Base-by-base conservation (phyloP, 2,113 vertebrate genomes). In the Megaceryle torquata region DNA sequence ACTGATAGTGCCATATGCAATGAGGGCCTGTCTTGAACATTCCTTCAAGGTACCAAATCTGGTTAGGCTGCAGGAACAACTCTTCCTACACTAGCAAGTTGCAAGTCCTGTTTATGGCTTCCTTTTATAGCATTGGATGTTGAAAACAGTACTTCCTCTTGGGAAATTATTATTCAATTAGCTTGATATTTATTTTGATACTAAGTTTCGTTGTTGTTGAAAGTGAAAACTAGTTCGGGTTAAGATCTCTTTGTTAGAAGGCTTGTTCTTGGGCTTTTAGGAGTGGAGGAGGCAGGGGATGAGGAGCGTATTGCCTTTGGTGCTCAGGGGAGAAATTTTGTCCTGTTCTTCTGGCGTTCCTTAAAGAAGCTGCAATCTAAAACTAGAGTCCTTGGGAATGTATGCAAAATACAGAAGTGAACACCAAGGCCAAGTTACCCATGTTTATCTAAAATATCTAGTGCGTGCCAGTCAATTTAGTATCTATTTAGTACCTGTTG, bases 101-200 rank as follows among this genome's bases (percentile, higher is more conserved):
- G 54, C 28, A 80, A 39, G 79, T 82, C 21, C 65, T 69, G 28
- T 79, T 88, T 20, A n/a, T 92, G 26, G 18, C 24, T 81, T 89
- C 88, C 37, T 53, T 86, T 92, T 75, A 20, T 63, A 72, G 50
- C 31, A 12, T 20, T 65, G 68, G 13, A 48, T 88, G 50, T 63
- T 94, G 64, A 81, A 94, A 92, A 72, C 39, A 60, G 24, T 65
- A 35, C 39, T 87, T 91, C 87, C 71, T 77, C 78, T 60, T 88
- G 76, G 79, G 86, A 94, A 77, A 70, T 70, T 31, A 53, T 72
- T 91, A 74, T 86, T 94, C 59, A 74, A 77, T 92, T 86, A 86
- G 54, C 51, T 92, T 68, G n/a, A 10, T 75, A 91, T 95, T 88
- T 96, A 43, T 92, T 92, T 91, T 70, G 13, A 29, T 81, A 90